phyloP scores from a whole-genome alignment of 2,888 invertebrate genomes.

The Desoria tigrina region DNA sequence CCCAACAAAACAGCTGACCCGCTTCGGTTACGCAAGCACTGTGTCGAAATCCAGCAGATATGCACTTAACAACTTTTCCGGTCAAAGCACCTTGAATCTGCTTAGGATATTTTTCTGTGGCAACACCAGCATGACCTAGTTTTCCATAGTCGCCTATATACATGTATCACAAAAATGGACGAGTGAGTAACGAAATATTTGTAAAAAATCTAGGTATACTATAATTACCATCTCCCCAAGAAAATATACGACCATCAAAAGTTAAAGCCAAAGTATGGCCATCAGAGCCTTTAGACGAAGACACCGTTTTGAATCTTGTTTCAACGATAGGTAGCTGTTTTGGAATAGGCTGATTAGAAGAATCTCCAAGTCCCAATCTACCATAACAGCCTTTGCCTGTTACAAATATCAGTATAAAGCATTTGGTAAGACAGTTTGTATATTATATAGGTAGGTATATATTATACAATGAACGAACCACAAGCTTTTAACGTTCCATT shows the following conservation, averaged over 20 bases:
- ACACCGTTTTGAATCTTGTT: constrained; percentile 60
- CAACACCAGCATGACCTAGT: constrained; percentile 62
- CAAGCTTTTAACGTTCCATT: constrained; percentile 65
- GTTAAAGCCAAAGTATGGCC: constrained; percentile 63
- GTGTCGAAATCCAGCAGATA: constrained; percentile 64
- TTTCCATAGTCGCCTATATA: constrained; percentile 63
- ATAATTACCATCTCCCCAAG: constrained; percentile 63
- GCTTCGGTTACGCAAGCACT: constrained; percentile 64
- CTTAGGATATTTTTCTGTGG: constrained; percentile 63
- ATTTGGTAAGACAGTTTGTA: background rate
- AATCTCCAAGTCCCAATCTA: constrained; percentile 66
- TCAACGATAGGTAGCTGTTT: constrained; percentile 62
- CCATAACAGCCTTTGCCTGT: constrained; percentile 65
- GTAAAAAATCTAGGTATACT: constrained; percentile 5
- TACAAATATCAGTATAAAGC: background rate
- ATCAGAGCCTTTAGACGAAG: constrained; percentile 64
- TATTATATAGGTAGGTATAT: background rate
- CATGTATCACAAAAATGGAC: no score
- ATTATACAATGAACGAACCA: constrained; percentile 52
- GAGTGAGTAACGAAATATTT: no score
- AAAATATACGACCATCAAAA: constrained; percentile 62
- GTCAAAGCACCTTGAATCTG: constrained; percentile 59
- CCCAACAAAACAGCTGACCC: constrained; percentile 64
- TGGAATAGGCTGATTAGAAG: constrained; percentile 64
- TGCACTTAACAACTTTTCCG: constrained; percentile 60